Evolutionary conservation across 2,113 vertebrate genomes (phyloP), one percentile per base, ranked within the genome.

Genomic region (Lampris incognitus): DNA sequence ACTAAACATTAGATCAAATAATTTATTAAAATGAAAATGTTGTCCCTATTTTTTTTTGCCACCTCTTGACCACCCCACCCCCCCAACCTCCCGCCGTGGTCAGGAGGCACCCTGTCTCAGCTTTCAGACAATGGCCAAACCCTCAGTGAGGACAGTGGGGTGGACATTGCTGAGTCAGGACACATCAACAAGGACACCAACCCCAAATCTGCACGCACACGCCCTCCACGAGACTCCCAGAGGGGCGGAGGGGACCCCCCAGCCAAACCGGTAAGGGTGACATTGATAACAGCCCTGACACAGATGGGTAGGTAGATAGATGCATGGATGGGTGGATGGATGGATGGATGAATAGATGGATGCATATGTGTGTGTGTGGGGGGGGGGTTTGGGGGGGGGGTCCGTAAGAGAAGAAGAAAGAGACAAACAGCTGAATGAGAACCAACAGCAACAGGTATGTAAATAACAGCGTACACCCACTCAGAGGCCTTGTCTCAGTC

Each of bases 121-220:
- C 95, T 98, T 79, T 97, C 97, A 0, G 97, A 98, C 93, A 97
- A 96, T 0, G 97, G 97, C 60, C 98, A 98, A 93, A 97, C 97
- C 4, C 96, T 98, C 76, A 99, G 98, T 0, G 98, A 99, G 88
- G 98, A 99, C 96, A 99, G 98, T 36, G 97, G 98, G 0, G 97
- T 99, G 92, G 98, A 99, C 74, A 95, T 97, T 5, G 95, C 96
- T 0, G 98, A 99, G 69, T 86, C 92, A 0, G 97, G 96, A 87
- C 91, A 91, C 79, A 87, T 94, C 42, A 89, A 93, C 92, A 95
- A 95, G 64, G 95, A 97, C 79, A 95, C 86, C 92, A 95, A 91
- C 88, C 91, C 82, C 0, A 91, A 87, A 7, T 81, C 93, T 54
- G 87, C 92, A 89, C 95, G 93, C 87, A 91, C 92, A 68, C 94